Evolutionary conservation across 2,888 invertebrate genomes (phyloP).

Genomic region (Uropetala carovei): DNA sequence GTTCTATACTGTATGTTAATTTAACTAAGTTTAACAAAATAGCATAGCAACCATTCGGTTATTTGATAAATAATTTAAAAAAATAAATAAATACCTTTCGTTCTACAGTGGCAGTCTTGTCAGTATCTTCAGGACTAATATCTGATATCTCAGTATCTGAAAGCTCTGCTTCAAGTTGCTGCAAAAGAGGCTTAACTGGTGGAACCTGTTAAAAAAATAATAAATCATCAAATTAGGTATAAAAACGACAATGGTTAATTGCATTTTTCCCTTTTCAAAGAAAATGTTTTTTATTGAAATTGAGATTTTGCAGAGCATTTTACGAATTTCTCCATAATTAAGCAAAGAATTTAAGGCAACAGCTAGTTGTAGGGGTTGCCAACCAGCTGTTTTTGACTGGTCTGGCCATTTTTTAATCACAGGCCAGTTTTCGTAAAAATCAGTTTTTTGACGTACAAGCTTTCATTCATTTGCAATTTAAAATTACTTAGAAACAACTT

Average conservation of each 20-base stretch:
- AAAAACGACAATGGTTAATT: not conserved
- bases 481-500: too few relatives aligned
- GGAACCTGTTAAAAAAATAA: constrained; percentile 73
- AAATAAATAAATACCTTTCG: constrained; percentile 76
- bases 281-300: not conserved
- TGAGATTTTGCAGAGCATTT: not conserved
- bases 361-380: too few relatives aligned
- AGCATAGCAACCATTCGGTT: too few relatives aligned
- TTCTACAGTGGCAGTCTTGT: constrained; percentile 86
- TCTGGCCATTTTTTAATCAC: too few relatives aligned
- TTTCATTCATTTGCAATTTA: too few relatives aligned
- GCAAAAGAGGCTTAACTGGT: constrained; percentile 82
- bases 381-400: too few relatives aligned
- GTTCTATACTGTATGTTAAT: too few relatives aligned
- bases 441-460: too few relatives aligned
- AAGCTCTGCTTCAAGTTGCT: constrained; percentile 85
- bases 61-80: not conserved
- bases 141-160: constrained; percentile 93
- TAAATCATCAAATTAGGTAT: not conserved
- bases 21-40: too few relatives aligned
- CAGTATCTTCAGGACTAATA: constrained; percentile 86
- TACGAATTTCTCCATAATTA: too few relatives aligned
- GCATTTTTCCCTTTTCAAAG: not conserved
- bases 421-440: too few relatives aligned
- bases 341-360: too few relatives aligned